phyloP scores from a whole-genome alignment of 2,797 vertebrate species.

The Poeciliopsis paucimaculata region DNA sequence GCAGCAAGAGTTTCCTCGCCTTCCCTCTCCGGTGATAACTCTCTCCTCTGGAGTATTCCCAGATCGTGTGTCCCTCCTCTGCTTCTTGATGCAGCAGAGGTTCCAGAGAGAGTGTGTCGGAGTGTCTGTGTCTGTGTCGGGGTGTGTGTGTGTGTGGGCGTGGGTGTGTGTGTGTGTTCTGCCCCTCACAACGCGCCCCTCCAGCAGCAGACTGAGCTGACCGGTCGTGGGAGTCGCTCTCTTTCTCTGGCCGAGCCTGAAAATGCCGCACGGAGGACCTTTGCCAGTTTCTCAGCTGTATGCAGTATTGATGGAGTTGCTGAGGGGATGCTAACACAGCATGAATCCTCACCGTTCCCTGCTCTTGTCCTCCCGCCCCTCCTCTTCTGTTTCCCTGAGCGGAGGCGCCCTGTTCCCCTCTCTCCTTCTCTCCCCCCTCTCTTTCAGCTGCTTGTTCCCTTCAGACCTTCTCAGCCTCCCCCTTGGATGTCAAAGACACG shows the following conservation, averaged over 20 bases:
- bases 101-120: conserved; percentile 37
- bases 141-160: conserved; percentile 6
- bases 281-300: conserved; percentile 84
- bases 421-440: background rate
- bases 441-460: conserved; percentile 41
- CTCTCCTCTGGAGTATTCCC: conserved; percentile 62
- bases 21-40: conserved; percentile 50
- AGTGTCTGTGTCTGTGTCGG: conserved; percentile 28
- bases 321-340: conserved; percentile 89
- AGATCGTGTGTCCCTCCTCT: conserved; percentile 50
- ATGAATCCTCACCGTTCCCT: conserved; percentile 77
- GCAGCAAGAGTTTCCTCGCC: conserved; percentile 57
- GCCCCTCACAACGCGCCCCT: conserved; percentile 50
- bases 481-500: conserved; percentile 67
- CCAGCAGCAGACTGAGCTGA: conserved; percentile 62
- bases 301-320: conserved; percentile 90
- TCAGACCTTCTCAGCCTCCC: conserved; percentile 57
- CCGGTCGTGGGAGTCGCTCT: conserved; percentile 71
- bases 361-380: conserved; percentile 43
- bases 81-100: conserved; percentile 66
- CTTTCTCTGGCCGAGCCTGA: conserved; percentile 58
- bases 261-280: conserved; percentile 78
- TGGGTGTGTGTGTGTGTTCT: conserved; percentile 30
- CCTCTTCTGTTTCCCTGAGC: conserved; percentile 17
- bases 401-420: conserved; percentile 14